Evolutionary conservation across 2,797 vertebrate genomes (phyloP).

Genomic region (Avahi laniger): DNA sequence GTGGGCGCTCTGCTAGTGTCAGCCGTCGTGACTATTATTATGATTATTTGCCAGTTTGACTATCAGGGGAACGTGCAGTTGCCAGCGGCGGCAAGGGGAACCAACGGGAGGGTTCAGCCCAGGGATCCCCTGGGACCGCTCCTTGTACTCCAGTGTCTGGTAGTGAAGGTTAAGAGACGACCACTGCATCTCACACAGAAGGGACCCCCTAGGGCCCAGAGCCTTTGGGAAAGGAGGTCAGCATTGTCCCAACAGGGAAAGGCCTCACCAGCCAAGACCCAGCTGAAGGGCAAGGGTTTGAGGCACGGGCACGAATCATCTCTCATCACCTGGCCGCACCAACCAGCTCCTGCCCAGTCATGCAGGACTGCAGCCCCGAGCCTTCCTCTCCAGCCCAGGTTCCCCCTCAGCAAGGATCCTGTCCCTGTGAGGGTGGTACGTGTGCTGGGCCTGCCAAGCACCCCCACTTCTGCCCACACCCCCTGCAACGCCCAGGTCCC

Average conservation of each 20-base stretch:
- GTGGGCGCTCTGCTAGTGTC: not conserved
- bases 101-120: not conserved
- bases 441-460: not conserved
- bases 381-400: not conserved
- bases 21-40: not conserved
- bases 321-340: not conserved
- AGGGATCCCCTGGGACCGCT: not conserved
- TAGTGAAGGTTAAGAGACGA: not conserved
- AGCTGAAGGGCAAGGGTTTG: not conserved
- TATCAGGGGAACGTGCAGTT: not conserved
- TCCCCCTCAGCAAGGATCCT: not conserved
- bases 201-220: not conserved
- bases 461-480: not conserved
- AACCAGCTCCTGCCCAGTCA: not conserved
- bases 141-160: not conserved
- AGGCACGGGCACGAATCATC: not conserved
- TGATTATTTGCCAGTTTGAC: not conserved
- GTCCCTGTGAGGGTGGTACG: not conserved
- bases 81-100: not conserved
- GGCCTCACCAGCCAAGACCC: not conserved
- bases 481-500: not conserved
- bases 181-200: not conserved
- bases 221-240: not conserved
- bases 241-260: not conserved
- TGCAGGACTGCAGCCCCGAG: not conserved